Base-by-base conservation (phyloP, 2,113 vertebrate genomes). In the Colistium nudipinnis region DNA sequence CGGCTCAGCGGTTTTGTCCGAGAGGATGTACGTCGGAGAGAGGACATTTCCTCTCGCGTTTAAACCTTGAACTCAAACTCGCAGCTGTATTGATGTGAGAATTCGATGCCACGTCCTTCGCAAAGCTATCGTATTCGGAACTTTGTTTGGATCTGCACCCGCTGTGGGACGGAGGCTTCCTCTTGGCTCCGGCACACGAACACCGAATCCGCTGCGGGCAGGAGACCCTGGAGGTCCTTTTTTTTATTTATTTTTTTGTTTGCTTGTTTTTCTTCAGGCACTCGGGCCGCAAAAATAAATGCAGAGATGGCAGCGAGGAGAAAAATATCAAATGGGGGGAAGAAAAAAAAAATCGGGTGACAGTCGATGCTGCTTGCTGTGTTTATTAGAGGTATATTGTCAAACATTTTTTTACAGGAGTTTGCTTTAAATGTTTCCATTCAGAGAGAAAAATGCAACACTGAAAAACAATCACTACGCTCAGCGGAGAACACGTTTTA, bases 341-440 rank as follows among this genome's bases (percentile, higher is more conserved):
- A 28, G 53, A 48, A 20, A 20, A 24, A 44, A 25, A 0, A 19
- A 9, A 4, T 36, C 6, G 12, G 0, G 1, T 33, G 54, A 74
- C 66, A 81, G 48, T 43, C 36, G 41, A 24, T 82, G 73, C 74
- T 80, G 85, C 80, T 89, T 88, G 85, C 84, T 89, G 78, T 84
- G 83, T 91, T 93, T 94, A 92, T 91, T 92, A 80, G 89, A 90
- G 87, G 87, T 89, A 90, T 89, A 89, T 89, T 85, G 79, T 89
- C 83, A 91, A 89, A 92, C 87, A 89, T 85, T 90, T 41, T 90
- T 41, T 88, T 89, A 91, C 85, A 92, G 89, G 89, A 87, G 80
- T 62, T 78, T 87, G 86, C 79, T 90, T n/a, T 89, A 87, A 81
- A 91, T 86, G 78, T 88, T 84, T 89, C 78, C 82, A 83, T 70